phyloP scores from a whole-genome alignment of 2,797 vertebrate species.

The Ctenopoma kingsleyae region DNA sequence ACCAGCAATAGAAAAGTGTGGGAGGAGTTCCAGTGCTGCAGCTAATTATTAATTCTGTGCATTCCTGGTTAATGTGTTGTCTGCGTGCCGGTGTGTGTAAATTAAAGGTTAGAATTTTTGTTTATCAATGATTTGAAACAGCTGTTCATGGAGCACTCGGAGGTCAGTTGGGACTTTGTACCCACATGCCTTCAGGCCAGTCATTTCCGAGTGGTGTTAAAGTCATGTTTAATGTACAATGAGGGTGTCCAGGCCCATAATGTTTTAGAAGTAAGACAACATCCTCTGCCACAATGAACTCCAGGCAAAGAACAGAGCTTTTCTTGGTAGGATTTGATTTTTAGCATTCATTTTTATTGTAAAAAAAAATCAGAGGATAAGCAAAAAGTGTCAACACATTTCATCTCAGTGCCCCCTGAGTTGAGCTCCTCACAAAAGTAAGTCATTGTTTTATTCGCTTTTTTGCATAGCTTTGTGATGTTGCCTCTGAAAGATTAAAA shows the following conservation, averaged over 20 bases:
- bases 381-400: not conserved
- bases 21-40: too few species aligned
- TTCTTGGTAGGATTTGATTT: not conserved
- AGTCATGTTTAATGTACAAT: conserved; percentile 49
- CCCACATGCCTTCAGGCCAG: conserved; percentile 40
- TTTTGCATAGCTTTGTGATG: not conserved
- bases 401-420: not conserved
- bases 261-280: not conserved
- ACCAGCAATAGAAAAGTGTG: too few species aligned
- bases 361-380: conserved; percentile 14
- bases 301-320: not conserved
- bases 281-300: not conserved
- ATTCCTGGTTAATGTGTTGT: too few species aligned
- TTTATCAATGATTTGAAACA: too few species aligned
- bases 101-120: too few species aligned
- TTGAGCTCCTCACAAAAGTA: conserved; percentile 11
- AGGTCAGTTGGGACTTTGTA: conserved; percentile 55
- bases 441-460: conserved; percentile 17
- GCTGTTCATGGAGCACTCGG: not conserved
- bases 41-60: too few species aligned
- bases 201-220: conserved; percentile 33
- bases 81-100: too few species aligned
- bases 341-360: not conserved
- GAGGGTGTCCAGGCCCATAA: not conserved
- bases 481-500: not conserved